These are phyloP conservation scores for Nesometra sesokonis DNA, from an alignment of 35 echinoderm and acorn worm species.

Conservation along the genomic window DNA sequence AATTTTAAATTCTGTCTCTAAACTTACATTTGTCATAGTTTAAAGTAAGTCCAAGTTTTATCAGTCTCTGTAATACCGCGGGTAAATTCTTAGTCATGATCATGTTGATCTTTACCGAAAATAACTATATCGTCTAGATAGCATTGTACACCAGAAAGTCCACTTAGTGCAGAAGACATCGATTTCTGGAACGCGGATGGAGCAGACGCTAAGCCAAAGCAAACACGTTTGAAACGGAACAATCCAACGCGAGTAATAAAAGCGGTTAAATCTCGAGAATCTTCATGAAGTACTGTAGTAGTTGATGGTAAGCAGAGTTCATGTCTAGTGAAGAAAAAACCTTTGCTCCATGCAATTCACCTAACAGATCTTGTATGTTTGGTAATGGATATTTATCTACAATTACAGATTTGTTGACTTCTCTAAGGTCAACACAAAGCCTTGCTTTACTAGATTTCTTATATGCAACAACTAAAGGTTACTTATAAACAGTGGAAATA, in stretches of 20 bases:
- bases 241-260: slow-evolving; percentile 45
- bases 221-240: no score
- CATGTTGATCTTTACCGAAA: background rate
- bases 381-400: slow-evolving; percentile 52
- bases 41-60: background rate
- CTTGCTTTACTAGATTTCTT: slow-evolving; percentile 18
- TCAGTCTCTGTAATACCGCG: background rate
- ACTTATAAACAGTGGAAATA: no score
- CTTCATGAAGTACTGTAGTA: slow-evolving; percentile 28
- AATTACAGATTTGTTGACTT: slow-evolving; percentile 42
- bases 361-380: slow-evolving; percentile 44
- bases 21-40: slow-evolving; percentile 50
- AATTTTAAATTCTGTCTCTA: background rate
- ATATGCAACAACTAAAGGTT: no score
- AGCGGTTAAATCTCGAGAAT: no score
- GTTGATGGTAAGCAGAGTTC: slow-evolving; percentile 47
- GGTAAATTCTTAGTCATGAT: no score
- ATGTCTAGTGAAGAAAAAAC: slow-evolving; percentile 42
- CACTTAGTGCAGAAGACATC: slow-evolving; percentile 30
- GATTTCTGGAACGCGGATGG: slow-evolving; percentile 61
- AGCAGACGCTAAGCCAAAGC: no score
- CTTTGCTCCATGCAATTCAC: slow-evolving; percentile 29
- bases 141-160: no score
- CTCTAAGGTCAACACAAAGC: slow-evolving; percentile 47
- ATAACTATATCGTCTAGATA: slow-evolving; percentile 52